Evolutionary conservation across 2,888 invertebrate species (phyloP).

Genomic region (Xanthorhoe designata): DNA sequence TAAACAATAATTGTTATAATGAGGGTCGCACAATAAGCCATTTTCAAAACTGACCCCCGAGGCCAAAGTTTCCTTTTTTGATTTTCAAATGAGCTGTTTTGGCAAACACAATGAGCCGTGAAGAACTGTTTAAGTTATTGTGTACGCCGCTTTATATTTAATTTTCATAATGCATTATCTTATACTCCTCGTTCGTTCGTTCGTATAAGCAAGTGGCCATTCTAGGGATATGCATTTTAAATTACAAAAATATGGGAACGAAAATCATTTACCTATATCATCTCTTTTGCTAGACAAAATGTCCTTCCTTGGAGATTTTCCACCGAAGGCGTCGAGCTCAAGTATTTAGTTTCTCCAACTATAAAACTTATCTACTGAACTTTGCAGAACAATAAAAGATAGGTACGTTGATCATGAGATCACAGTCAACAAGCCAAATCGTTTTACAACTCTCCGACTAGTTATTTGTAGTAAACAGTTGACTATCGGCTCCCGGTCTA

Average conservation of each 20-base stretch:
- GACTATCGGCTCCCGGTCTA: conserved; percentile 17
- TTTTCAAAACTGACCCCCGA: conserved; percentile 52
- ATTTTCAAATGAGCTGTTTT: conserved; percentile 29
- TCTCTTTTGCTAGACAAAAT: no score
- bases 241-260: no score
- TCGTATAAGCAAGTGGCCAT: no score
- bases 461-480: conserved; percentile 37
- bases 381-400: neutral
- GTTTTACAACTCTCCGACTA: conserved; percentile 40
- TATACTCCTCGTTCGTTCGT: no score
- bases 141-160: conserved; percentile 17
- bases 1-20: conserved; percentile 62
- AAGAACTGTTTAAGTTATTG: conserved; percentile 23
- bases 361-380: neutral
- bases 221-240: no score
- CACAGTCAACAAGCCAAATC: conserved; percentile 41
- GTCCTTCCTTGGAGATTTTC: no score
- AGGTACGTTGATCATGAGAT: conserved; percentile 1
- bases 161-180: neutral
- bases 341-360: neutral
- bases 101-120: conserved; percentile 27
- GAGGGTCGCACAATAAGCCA: conserved; percentile 54
- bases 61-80: conserved; percentile 47
- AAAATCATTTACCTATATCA: no score
- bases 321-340: neutral